Percentiles rank a stretch among this genome's conserved stretches.
Evolutionary conservation across 2,113 vertebrate species (phyloP).

Genomic region (Rostratula benghalensis): DNA sequence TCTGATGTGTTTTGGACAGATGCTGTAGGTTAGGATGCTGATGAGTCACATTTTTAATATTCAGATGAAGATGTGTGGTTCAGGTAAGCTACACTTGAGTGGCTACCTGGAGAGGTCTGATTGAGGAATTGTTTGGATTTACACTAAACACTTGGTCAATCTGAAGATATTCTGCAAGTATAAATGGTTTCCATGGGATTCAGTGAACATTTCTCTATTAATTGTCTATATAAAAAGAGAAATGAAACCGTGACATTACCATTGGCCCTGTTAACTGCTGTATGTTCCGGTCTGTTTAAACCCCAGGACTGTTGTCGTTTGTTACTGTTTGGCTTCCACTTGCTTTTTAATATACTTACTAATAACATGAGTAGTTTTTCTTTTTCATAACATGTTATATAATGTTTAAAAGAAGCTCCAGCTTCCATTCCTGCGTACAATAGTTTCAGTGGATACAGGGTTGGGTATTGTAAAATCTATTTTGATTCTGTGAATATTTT

Average conservation of each 20-base stretch:
- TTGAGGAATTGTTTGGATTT: slow-evolving; percentile 53
- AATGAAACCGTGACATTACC: background rate
- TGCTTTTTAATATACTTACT: background rate
- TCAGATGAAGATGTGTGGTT: background rate
- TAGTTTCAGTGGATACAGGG: background rate
- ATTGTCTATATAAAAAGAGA: background rate
- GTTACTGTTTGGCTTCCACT: background rate
- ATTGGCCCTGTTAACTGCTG: background rate
- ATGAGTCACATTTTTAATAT: slow-evolving; percentile 66
- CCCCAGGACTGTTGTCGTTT: background rate
- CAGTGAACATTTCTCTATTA: slow-evolving; percentile 41
- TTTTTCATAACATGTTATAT: background rate
- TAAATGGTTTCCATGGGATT: slow-evolving; percentile 14
- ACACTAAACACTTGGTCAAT: slow-evolving; percentile 1
- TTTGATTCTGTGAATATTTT: background rate
- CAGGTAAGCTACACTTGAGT: slow-evolving; percentile 28
- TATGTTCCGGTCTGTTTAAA: background rate
- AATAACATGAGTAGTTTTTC: background rate
- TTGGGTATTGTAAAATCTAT: background rate
- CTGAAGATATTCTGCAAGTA: slow-evolving; percentile 30
- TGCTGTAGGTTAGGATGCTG: slow-evolving; percentile 38
- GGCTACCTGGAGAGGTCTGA: background rate
- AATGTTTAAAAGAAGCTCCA: background rate
- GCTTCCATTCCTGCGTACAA: background rate
- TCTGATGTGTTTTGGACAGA: slow-evolving; percentile 55